phyloP scores from a whole-genome alignment of 92 coral and sea anemone genomes.

The Siderastrea radians region DNA sequence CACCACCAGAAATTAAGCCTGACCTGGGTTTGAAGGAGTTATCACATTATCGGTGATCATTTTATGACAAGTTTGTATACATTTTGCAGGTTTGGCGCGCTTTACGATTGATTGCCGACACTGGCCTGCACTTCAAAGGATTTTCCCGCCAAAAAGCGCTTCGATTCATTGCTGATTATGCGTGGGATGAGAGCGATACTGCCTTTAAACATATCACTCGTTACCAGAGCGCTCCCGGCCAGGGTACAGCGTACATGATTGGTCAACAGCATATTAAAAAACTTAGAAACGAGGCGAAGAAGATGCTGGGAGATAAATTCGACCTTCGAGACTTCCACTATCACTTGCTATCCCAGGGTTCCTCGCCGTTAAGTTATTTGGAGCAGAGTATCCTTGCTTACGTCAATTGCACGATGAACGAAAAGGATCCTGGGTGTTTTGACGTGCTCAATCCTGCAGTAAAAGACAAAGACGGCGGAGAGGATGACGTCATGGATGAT shows the following conservation, averaged over 20 bases:
- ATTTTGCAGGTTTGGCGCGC: conserved; percentile 86
- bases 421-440: conserved; percentile 77
- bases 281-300: conserved; percentile 72
- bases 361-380: conserved; percentile 83
- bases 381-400: conserved; percentile 74
- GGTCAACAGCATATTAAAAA: conserved; percentile 87
- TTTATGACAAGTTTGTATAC: no score
- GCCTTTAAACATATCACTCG: conserved; percentile 88
- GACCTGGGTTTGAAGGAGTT: no score
- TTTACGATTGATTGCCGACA: conserved; percentile 88
- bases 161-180: conserved; percentile 73
- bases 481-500: conserved; percentile 7
- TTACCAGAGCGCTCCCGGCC: conserved; percentile 92
- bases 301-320: conserved; percentile 70
- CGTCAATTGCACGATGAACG: conserved; percentile 72
- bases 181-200: conserved; percentile 84
- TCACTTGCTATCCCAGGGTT: conserved; percentile 88
- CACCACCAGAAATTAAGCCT: no score
- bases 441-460: conserved; percentile 61
- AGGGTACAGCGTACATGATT: conserved; percentile 94
- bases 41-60: no score
- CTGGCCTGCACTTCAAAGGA: conserved; percentile 85
- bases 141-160: conserved; percentile 76
- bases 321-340: conserved; percentile 89
- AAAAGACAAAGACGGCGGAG: conserved; percentile 47